Percentiles rank a stretch among this genome's conserved stretches.
These are phyloP conservation scores for Ellobius talpinus DNA, from an alignment of 2,113 vertebrate genomes.

Conservation along the genomic window DNA sequence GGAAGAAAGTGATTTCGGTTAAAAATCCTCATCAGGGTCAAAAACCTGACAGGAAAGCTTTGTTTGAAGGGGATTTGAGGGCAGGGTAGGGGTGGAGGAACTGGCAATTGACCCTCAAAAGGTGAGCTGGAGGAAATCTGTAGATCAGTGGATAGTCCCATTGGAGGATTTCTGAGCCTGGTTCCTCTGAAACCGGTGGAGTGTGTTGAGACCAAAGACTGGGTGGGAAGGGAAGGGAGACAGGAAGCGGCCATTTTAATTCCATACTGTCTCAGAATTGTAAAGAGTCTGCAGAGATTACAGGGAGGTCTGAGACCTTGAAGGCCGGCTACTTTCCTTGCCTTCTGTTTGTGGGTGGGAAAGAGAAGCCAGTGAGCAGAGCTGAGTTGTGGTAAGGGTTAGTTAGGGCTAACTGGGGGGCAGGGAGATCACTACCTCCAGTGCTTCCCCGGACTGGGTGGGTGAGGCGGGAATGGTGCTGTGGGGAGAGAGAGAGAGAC, in stretches of 20 bases:
- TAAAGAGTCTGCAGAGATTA: background rate
- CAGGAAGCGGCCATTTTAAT: slow-evolving; percentile 22
- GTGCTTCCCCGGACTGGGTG: background rate
- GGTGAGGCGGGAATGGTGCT: background rate
- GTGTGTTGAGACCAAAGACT: slow-evolving; percentile 23
- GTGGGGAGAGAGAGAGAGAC: too few relatives aligned
- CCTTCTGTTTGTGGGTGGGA: too few relatives aligned
- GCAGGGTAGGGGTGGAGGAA: background rate
- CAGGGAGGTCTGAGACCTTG: background rate
- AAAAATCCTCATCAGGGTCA: slow-evolving; percentile 78
- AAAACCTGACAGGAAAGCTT: slow-evolving; percentile 81
- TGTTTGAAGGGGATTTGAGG: slow-evolving; percentile 75
- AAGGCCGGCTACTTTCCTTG: background rate
- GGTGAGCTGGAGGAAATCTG: slow-evolving; percentile 65
- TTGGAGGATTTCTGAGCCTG: slow-evolving; percentile 11
- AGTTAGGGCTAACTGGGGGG: background rate
- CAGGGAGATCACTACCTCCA: background rate
- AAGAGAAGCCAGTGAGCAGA: background rate
- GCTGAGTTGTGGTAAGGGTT: too few relatives aligned
- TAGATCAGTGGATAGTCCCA: slow-evolving; percentile 58
- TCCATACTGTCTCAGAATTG: background rate
- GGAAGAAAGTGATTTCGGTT: slow-evolving; percentile 44
- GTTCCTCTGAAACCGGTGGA: slow-evolving; percentile 9
- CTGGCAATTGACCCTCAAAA: slow-evolving; percentile 58
- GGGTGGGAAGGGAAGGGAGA: background rate